phyloP scores from a whole-genome alignment of 2,888 invertebrate genomes.

The Cordilura impudica region DNA sequence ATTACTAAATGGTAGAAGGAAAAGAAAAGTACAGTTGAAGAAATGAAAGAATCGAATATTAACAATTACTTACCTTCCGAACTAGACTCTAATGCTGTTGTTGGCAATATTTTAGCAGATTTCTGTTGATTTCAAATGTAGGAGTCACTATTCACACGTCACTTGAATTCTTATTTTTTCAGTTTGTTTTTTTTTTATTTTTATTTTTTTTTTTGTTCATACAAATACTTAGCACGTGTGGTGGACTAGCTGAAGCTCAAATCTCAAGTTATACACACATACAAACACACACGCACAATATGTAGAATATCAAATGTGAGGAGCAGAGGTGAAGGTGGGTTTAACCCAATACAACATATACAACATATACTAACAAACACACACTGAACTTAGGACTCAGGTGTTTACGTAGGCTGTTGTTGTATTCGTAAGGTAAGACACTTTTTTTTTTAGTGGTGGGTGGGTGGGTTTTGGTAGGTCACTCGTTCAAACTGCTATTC shows the following conservation, averaged over 20 bases:
- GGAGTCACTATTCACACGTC: conserved; percentile 46
- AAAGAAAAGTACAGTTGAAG: background rate
- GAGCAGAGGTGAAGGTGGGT: conserved; percentile 52
- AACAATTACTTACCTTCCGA: background rate
- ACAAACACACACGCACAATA: background rate
- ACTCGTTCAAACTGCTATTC: background rate
- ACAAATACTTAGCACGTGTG: conserved; percentile 33
- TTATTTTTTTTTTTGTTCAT: background rate
- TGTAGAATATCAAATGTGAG: background rate
- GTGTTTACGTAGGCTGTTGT: conserved; percentile 12
- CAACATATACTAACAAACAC: conserved; percentile 16
- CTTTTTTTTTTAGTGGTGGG: conserved; percentile 38
- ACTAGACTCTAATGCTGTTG: background rate
- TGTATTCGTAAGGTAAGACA: conserved; percentile 9
- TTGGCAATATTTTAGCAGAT: background rate
- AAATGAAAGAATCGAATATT: background rate
- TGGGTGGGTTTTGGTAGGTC: background rate
- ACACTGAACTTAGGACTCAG: conserved; percentile 40
- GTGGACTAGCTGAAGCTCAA: conserved; percentile 38
- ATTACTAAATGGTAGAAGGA: background rate
- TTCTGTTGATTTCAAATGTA: conserved; percentile 10
- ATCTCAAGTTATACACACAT: background rate
- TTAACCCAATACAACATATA: conserved; percentile 38
- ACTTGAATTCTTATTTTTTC: background rate
- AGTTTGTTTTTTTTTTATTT: background rate